Conservation (phyloP, 2,888 invertebrate genomes). For the Abrostola tripartita region DNA sequence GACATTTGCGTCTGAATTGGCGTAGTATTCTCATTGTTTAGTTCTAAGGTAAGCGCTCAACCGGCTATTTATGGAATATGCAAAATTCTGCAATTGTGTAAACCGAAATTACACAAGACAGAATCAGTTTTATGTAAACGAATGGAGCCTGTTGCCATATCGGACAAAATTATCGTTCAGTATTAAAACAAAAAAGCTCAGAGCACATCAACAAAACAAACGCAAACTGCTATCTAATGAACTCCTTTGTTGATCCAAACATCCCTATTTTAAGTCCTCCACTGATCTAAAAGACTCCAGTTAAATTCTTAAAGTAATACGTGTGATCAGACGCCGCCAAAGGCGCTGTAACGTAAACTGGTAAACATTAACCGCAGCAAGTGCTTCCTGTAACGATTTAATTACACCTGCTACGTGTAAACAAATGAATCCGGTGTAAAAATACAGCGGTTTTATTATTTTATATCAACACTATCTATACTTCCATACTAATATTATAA, state of each 20-base stretch:
- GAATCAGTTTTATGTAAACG: too few relatives aligned
- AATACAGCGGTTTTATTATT: slow-evolving; percentile 29
- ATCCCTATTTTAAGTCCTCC: slow-evolving; percentile 30
- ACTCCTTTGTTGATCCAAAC: neutral
- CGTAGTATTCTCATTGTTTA: too few relatives aligned
- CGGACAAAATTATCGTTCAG: too few relatives aligned
- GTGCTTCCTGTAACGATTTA: slow-evolving; percentile 72
- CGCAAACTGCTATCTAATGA: neutral
- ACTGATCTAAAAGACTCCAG: slow-evolving; percentile 38
- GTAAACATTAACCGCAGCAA: slow-evolving; percentile 43
- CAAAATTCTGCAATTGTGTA: too few relatives aligned
- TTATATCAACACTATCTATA: slow-evolving; percentile 46
- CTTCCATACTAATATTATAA: too few relatives aligned
- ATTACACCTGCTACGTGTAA: slow-evolving; percentile 71
- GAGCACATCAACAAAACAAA: too few relatives aligned
- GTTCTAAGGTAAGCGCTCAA: too few relatives aligned
- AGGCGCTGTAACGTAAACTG: slow-evolving; percentile 60
- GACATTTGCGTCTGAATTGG: too few relatives aligned
- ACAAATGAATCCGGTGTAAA: slow-evolving; percentile 64
- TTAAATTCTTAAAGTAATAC: slow-evolving; percentile 52
- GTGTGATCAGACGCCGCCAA: slow-evolving; percentile 63
- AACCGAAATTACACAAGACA: too few relatives aligned
- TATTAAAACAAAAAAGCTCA: too few relatives aligned
- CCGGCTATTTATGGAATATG: too few relatives aligned
- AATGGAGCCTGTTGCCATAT: too few relatives aligned